Conservation (phyloP, 2,888 invertebrate genomes). For the Dyspetes luteomarginatus region DNA sequence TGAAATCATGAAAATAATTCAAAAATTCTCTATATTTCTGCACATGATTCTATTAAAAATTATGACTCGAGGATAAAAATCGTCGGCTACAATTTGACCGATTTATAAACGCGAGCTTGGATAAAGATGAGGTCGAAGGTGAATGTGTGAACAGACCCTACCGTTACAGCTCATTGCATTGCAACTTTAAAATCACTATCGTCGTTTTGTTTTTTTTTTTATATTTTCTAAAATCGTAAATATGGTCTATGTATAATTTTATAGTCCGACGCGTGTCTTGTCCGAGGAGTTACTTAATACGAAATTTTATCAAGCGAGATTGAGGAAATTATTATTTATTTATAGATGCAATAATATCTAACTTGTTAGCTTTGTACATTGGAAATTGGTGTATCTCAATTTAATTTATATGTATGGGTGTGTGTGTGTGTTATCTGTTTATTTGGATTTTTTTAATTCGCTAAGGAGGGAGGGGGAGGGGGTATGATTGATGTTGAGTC, state of each 20-base stretch:
- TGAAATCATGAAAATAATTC: too few relatives aligned
- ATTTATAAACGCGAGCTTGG: too few relatives aligned
- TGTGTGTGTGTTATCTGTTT: slow-evolving; percentile 13
- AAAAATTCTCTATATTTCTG: too few relatives aligned
- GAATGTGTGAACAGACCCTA: too few relatives aligned
- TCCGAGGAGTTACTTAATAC: slow-evolving; percentile 52
- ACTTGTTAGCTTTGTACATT: slow-evolving; percentile 63
- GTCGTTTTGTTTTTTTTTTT: slow-evolving; percentile 7
- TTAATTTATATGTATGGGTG: slow-evolving; percentile 24
- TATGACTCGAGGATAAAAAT: too few relatives aligned
- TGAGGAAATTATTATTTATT: slow-evolving; percentile 63
- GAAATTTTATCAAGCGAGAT: slow-evolving; percentile 63
- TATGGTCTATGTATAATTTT: not conserved
- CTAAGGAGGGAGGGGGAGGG: slow-evolving; percentile 14
- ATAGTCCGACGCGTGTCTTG: slow-evolving; percentile 27
- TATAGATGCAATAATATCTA: slow-evolving; percentile 62
- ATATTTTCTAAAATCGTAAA: too few relatives aligned
- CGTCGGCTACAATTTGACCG: too few relatives aligned
- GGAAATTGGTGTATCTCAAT: slow-evolving; percentile 59
- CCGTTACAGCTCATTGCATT: not conserved
- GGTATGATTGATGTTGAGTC: slow-evolving; percentile 56
- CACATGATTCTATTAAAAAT: too few relatives aligned
- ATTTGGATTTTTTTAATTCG: slow-evolving; percentile 24
- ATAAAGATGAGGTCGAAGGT: too few relatives aligned
- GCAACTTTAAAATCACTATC: not conserved